Evolutionary conservation across 2,888 invertebrate species (phyloP), one percentile per base, ranked within the genome.

Genomic region (Blastobasis adustella): DNA sequence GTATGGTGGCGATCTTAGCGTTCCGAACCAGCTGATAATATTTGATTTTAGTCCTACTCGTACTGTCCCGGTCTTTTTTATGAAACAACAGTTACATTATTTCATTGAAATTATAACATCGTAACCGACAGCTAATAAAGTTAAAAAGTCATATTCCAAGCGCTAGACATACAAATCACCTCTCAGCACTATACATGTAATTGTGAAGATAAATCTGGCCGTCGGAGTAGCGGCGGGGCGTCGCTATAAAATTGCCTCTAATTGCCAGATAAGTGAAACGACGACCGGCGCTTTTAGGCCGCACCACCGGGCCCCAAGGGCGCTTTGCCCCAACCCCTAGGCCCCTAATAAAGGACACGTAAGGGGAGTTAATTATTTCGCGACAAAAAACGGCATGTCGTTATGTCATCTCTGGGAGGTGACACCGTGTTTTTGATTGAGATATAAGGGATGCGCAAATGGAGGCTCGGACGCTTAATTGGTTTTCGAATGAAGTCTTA

Each of bases 231-330:
- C 40, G 40, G 40, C 56, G 60, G 56, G 60, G 47, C 55, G 49
- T 54, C 50, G 50, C 59, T 59, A 68, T 67, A 58, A 64, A 71
- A 71, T 72, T 69, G 65, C 59, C 54, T 57, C 60, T 75, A 76
- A 79, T 76, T 71, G 67, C 61, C 57, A 63, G 67, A 69, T 76
- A 76, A 74, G 66, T 71, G 73, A 71, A 60, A 57, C 56, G 56
- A 9, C 57, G 63, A 60, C 63, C 63, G 56, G 60, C 54, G 67
- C 70, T 72, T 72, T 73, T 64, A 71, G 65, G 55, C 60, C 57
- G 55, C 54, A 60, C 57, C 58, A 37, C 40, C 50, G 45, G 49
- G 53, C 54, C 52, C 50, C 23, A 23, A 23, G 23, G 23, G 23
- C 23, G 23, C 23, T 23, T 23, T 23, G 23, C 23, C 23, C 23